Evolutionary conservation across 2,888 invertebrate species (phyloP), one percentile per base, ranked within the genome.

Genomic region (Agonopterix subpropinquella): DNA sequence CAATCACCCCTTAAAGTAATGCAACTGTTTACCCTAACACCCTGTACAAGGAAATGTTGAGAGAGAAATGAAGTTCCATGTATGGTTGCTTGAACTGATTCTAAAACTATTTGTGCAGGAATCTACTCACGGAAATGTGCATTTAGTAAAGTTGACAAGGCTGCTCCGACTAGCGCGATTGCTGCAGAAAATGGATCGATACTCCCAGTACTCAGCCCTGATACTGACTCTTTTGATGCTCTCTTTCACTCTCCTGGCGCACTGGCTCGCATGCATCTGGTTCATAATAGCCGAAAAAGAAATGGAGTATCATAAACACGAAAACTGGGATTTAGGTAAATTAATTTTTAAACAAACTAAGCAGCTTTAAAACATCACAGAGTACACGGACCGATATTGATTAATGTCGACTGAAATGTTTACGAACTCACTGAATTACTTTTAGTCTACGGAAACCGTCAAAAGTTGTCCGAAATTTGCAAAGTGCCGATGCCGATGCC

Each of bases 211-310:
- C 86, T 96, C 96, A 57, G 96, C 97, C 49, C 94, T 98, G 84
- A 97, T 98, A 67, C 90, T 98, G 58, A 96, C 97, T 9, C 90
- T 98, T 54, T 90, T 98, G 65, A 98, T 98, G 97, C 91, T 97
- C 50, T 96, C 95, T 65, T 98, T 98, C 86, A 95, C 96, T 43
- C 89, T 98, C 62, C 93, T 97, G 47, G 98, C 98, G 2, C 98
- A 98, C 80, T 98, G 98, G 98, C 89, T 98, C 55, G 98, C 98
- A 10, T 98, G 98, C 80, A 93, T 98, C 64, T 98, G 98, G 98
- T 98, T 95, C 84, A 96, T 97, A 62, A 97, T 98, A 64, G 98
- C 98, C 8, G 95, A 95, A 68, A 94, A 94, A 71, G 98, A 98
- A 79, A 91, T 94, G 56, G 97, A 98, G 76, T 89, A 93, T 62